A percentile compares a stretch with the other conserved stretches of the same genome.
Conservation (phyloP, 2,888 invertebrate species). For the Stramonita haemastoma region DNA sequence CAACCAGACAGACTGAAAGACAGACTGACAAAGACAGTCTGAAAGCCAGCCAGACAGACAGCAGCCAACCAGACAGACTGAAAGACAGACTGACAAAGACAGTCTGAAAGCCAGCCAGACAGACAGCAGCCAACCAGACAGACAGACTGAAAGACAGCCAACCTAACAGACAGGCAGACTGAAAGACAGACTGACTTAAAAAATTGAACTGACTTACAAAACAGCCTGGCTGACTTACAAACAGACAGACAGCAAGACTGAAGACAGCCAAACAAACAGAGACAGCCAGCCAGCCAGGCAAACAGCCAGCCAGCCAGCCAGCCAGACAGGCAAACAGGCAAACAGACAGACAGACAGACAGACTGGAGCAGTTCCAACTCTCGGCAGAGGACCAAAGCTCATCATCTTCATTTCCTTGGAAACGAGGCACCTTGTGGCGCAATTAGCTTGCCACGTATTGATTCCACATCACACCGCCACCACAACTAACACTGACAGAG, state of each 20-base stretch:
- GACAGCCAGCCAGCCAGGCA: background rate
- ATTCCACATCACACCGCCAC: background rate
- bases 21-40: background rate
- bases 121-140: background rate
- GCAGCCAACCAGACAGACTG: background rate
- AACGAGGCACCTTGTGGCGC: background rate
- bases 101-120: background rate
- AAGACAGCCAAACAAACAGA: background rate
- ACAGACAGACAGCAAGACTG: background rate
- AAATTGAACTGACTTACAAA: too few relatives aligned
- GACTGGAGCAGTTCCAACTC: background rate
- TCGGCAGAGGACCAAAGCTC: background rate
- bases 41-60: background rate
- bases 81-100: background rate
- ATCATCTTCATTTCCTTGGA: background rate
- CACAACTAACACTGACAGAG: background rate
- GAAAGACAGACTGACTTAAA: background rate
- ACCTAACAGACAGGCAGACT: background rate
- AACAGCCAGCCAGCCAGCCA: background rate
- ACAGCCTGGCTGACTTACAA: background rate
- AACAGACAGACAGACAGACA: background rate
- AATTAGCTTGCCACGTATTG: constrained; percentile 26
- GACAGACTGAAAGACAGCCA: background rate
- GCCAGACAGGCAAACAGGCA: background rate
- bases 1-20: background rate